Evolutionary conservation across 2,888 invertebrate species (phyloP).

Genomic region (Ceraclea dissimilis): DNA sequence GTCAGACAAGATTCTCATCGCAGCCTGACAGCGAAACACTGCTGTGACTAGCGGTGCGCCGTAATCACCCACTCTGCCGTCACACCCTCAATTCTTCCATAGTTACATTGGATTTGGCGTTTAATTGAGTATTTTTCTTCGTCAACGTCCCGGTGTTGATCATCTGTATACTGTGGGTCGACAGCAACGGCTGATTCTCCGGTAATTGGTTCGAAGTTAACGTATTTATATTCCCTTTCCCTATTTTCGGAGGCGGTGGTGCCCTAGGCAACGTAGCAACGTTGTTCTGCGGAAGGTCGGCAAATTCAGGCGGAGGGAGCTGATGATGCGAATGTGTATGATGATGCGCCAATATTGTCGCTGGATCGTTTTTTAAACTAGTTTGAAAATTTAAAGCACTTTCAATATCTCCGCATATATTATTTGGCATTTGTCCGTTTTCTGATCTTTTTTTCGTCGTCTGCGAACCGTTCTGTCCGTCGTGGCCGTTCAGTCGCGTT

Average conservation of each 20-base stretch:
- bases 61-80: conserved; percentile 57
- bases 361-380: conserved; percentile 59
- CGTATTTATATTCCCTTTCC: conserved; percentile 52
- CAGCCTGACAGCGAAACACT: conserved; percentile 34
- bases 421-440: conserved; percentile 83
- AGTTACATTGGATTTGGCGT: conserved; percentile 51
- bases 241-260: conserved; percentile 66
- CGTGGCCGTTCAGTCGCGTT: conserved; percentile 60
- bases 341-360: conserved; percentile 66
- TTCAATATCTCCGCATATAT: conserved; percentile 79
- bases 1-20: conserved; percentile 26
- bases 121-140: conserved; percentile 64
- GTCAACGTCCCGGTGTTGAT: conserved; percentile 70
- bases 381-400: conserved; percentile 46
- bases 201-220: conserved; percentile 52
- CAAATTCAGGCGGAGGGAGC: conserved; percentile 75
- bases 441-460: conserved; percentile 64
- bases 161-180: conserved; percentile 71
- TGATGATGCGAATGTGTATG: conserved; percentile 72
- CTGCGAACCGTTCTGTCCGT: conserved; percentile 46
- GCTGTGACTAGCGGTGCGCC: conserved; percentile 48
- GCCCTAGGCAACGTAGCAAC: conserved; percentile 60
- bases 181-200: conserved; percentile 62
- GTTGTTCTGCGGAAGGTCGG: conserved; percentile 68
- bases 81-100: conserved; percentile 84